Percentiles rank a stretch among this genome's conserved stretches.
Evolutionary conservation across 2,888 invertebrate species (phyloP).

Genomic region (Cabera pusaria): DNA sequence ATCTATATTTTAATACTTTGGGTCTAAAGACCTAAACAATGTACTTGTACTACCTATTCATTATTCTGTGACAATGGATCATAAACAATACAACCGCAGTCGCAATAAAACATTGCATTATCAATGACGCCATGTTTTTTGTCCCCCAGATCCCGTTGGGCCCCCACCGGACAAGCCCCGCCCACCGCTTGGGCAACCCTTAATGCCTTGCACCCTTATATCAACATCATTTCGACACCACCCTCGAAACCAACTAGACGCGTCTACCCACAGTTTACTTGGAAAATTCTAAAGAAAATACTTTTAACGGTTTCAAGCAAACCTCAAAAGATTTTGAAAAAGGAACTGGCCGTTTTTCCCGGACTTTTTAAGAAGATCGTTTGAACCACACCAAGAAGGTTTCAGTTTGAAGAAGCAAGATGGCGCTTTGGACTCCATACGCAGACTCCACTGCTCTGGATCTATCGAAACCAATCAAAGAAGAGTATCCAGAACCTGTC

Average conservation of each 20-base stretch:
- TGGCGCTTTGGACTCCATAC: conserved; percentile 72
- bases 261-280: too few relatives aligned
- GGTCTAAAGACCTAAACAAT: too few relatives aligned
- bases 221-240: conserved; percentile 32
- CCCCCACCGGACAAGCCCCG: conserved; percentile 24
- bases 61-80: not conserved
- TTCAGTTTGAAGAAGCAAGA: conserved; percentile 23
- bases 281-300: too few relatives aligned
- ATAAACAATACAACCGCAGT: not conserved
- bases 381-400: too few relatives aligned
- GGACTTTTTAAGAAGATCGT: too few relatives aligned
- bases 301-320: too few relatives aligned
- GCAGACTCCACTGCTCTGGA: conserved; percentile 55
- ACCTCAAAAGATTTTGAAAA: too few relatives aligned
- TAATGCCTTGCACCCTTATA: not conserved
- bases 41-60: too few relatives aligned
- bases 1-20: too few relatives aligned
- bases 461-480: conserved; percentile 43
- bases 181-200: conserved; percentile 36
- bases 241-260: too few relatives aligned
- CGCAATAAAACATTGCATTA: conserved; percentile 17
- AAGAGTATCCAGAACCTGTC: conserved; percentile 12
- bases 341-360: too few relatives aligned
- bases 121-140: conserved; percentile 29
- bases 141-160: conserved; percentile 30